Evolutionary conservation across 1,140 invertebrate genomes (phyloP).

Genomic region (Aethina tumida): DNA sequence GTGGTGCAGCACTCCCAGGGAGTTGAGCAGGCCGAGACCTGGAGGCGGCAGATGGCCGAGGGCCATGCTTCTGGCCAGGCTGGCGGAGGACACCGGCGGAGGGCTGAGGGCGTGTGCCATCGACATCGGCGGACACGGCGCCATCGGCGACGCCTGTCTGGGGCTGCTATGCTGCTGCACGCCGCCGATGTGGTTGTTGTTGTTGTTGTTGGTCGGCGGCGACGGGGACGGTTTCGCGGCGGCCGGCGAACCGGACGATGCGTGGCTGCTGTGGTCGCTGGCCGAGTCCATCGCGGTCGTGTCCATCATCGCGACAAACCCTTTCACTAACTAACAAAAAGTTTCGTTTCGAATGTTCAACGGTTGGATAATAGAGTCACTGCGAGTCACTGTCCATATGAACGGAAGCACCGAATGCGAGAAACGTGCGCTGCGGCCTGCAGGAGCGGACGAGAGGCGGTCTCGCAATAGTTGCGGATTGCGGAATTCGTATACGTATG

Average conservation of each 20-base stretch:
- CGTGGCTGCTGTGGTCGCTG: conserved; percentile 53
- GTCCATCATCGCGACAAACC: conserved; percentile 29
- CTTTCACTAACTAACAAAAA: conserved; percentile 14
- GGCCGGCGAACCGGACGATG: conserved; percentile 43
- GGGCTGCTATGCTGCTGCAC: conserved; percentile 32
- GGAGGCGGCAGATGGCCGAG: conserved; percentile 62
- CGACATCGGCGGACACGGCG: conserved; percentile 41
- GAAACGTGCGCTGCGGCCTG: too few relatives aligned
- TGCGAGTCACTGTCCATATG: conserved; percentile 27
- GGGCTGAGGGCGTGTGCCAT: conserved; percentile 44
- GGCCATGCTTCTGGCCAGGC: conserved; percentile 38
- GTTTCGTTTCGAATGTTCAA: conserved; percentile 3
- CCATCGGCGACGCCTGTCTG: conserved; percentile 31
- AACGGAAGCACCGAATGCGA: conserved; percentile 25
- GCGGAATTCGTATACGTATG: too few relatives aligned
- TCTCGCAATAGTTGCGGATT: conserved; percentile 27
- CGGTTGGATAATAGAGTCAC: too few relatives aligned
- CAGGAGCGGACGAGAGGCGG: too few relatives aligned
- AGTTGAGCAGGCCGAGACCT: conserved; percentile 63
- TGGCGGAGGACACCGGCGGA: conserved; percentile 47
- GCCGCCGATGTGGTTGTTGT: conserved; percentile 27
- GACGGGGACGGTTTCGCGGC: conserved; percentile 40
- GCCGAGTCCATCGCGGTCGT: conserved; percentile 54
- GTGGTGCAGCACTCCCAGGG: conserved; percentile 61
- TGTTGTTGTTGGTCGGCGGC: conserved; percentile 38